Percentiles rank a stretch among this genome's conserved stretches.
Evolutionary conservation across 1,140 invertebrate species (phyloP).

Genomic region (Hermetia illucens): DNA sequence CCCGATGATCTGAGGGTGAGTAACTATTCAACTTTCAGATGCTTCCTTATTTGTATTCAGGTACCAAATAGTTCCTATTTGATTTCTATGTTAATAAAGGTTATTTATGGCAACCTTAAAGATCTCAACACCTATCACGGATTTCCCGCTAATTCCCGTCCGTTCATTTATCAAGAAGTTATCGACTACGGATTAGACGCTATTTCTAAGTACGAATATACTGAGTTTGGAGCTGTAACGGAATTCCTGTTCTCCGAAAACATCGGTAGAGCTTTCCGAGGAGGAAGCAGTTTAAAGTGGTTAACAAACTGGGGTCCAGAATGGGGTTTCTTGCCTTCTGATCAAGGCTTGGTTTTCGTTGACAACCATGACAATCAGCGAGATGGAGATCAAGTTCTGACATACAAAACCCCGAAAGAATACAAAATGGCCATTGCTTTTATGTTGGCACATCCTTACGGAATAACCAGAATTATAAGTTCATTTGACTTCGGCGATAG

Average conservation of each 20-base stretch:
- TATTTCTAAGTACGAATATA: constrained; percentile 16
- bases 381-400: constrained; percentile 35
- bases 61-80: background rate
- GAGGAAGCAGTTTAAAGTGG: background rate
- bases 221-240: constrained; percentile 41
- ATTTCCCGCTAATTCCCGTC: constrained; percentile 31
- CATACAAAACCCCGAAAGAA: constrained; percentile 39
- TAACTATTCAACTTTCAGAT: no score
- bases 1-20: constrained; percentile 38
- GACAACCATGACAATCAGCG: constrained; percentile 35
- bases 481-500: constrained; percentile 40
- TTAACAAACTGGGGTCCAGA: constrained; percentile 10
- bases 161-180: constrained; percentile 56
- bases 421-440: constrained; percentile 41
- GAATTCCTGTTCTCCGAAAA: constrained; percentile 39
- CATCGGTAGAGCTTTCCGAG: constrained; percentile 31
- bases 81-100: constrained; percentile 4
- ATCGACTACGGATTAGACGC: constrained; percentile 46
- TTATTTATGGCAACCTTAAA: constrained; percentile 35
- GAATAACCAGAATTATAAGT: constrained; percentile 51
- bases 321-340: constrained; percentile 31
- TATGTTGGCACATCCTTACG: constrained; percentile 60
- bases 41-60: no score
- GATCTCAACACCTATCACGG: constrained; percentile 35
- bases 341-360: constrained; percentile 35